Conservation (phyloP, 2,888 invertebrate species). For the Uropetala carovei region DNA sequence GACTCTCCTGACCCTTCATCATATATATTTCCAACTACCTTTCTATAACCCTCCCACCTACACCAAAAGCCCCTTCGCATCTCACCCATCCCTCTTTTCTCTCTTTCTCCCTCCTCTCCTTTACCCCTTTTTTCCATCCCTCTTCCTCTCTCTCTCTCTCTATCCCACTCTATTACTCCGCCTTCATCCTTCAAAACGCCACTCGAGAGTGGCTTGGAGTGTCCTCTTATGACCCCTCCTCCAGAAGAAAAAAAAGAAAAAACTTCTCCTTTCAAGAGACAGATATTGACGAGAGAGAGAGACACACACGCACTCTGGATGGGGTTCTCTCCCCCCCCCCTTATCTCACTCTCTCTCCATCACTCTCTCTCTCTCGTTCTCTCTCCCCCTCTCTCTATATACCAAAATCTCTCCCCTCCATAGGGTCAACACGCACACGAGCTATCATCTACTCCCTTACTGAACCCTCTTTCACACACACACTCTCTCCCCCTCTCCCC, state of each 20-base stretch:
- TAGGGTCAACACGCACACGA: conserved; percentile 29
- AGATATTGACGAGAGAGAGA: conserved; percentile 8
- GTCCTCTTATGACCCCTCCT: conserved; percentile 47
- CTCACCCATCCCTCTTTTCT: neutral
- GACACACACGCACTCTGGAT: neutral
- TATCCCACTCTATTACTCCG: neutral
- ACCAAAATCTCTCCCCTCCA: neutral
- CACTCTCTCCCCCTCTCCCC: neutral
- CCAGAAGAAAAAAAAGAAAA: no score
- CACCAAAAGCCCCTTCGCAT: neutral
- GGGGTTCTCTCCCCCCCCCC: neutral
- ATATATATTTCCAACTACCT: neutral
- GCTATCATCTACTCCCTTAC: neutral
- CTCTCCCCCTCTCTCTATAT: neutral
- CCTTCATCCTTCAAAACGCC: conserved; percentile 25
- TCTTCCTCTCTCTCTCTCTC: neutral
- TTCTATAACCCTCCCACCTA: neutral
- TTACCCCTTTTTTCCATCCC: neutral
- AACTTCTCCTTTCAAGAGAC: conserved; percentile 8
- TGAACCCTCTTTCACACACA: neutral
- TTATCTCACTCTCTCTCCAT: no score
- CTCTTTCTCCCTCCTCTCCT: neutral
- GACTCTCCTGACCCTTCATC: conserved; percentile 11
- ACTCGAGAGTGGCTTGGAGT: conserved; percentile 53
- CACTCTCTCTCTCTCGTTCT: neutral